Conservation (phyloP, 2,113 vertebrate species). For the Nyctibius bracteatus region DNA sequence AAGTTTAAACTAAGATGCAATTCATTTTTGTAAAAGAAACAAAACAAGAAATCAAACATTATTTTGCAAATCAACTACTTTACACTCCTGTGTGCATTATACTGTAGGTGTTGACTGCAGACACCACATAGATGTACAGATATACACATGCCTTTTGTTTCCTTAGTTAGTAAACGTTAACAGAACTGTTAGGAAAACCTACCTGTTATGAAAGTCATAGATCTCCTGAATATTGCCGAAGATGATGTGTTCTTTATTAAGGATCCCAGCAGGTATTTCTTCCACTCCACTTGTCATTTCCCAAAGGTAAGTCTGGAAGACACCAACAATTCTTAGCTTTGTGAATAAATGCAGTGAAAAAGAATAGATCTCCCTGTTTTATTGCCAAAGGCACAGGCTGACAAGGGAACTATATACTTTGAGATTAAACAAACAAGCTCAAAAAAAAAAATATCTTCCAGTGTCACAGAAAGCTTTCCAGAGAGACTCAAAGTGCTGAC, state of each 20-base stretch:
- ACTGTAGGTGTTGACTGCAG: background rate
- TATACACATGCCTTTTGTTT: background rate
- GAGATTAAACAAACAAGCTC: background rate
- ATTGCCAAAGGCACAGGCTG: background rate
- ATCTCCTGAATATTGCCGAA: conserved; percentile 99
- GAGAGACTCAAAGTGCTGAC: background rate
- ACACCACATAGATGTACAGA: background rate
- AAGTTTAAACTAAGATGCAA: background rate
- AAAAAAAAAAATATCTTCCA: background rate
- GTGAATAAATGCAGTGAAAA: background rate
- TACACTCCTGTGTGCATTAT: background rate
- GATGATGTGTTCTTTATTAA: conserved; percentile 92
- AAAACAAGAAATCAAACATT: background rate
- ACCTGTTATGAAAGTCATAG: conserved; percentile 98
- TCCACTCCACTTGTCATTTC: conserved; percentile 96
- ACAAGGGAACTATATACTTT: background rate
- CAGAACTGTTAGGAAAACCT: conserved; percentile 58
- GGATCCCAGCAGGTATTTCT: conserved; percentile 90
- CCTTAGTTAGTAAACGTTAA: background rate
- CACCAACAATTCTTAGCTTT: conserved; percentile 35
- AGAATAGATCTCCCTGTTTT: background rate
- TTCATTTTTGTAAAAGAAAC: background rate
- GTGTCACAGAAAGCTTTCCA: background rate
- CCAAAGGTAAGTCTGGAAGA: conserved; percentile 92
- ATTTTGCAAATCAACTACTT: background rate